Conservation (phyloP, 2,797 vertebrate species). For the Coluber constrictor region DNA sequence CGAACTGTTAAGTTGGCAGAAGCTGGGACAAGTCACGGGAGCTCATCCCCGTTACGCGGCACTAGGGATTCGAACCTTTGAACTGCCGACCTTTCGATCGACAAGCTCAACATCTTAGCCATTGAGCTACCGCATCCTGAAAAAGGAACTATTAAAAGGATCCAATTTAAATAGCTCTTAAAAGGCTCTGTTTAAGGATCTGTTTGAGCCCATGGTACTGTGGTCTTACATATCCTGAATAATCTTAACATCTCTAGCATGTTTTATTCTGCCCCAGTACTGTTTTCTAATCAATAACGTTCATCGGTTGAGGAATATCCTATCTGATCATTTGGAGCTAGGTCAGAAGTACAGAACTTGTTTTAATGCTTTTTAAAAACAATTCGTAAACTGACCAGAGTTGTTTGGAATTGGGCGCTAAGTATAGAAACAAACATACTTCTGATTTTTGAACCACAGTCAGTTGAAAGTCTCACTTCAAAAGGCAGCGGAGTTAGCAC, state of each 20-base stretch:
- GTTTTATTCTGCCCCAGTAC: background rate
- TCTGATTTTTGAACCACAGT: background rate
- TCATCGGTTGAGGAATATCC: background rate
- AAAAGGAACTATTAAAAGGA: too few relatives aligned
- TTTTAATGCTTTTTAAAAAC: background rate
- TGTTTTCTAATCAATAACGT: background rate
- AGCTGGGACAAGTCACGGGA: too few relatives aligned
- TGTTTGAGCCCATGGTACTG: background rate
- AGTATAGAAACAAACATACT: background rate
- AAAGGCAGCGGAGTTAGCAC: background rate
- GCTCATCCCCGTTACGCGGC: too few relatives aligned
- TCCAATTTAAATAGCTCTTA: too few relatives aligned
- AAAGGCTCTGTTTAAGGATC: background rate
- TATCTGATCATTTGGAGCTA: background rate
- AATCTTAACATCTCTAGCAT: background rate
- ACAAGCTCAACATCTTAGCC: too few relatives aligned
- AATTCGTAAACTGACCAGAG: background rate
- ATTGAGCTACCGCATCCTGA: too few relatives aligned
- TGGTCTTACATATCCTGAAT: background rate
- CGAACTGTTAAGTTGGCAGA: too few relatives aligned
- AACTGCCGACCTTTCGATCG: too few relatives aligned
- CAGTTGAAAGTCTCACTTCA: background rate
- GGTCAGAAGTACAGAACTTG: background rate
- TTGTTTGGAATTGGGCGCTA: background rate
- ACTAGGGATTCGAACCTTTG: too few relatives aligned